These are phyloP conservation scores for Halcyon badia DNA, from an alignment of 2,797 vertebrate species.

Conservation along the genomic window DNA sequence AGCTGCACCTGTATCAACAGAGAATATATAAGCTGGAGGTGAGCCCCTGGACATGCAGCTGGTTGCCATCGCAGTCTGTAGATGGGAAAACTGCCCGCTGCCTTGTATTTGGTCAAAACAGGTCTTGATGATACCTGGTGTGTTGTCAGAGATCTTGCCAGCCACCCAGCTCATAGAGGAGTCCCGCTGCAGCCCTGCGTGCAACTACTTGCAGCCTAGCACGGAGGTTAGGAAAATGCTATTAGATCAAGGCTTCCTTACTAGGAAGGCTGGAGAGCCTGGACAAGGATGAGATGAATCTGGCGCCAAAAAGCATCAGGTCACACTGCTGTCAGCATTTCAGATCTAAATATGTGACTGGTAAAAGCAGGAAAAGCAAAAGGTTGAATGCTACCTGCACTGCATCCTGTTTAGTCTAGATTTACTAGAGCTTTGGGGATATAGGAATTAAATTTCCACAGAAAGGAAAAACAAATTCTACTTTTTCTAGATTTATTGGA, in stretches of 20 bases:
- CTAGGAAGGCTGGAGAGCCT: not conserved
- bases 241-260: not conserved
- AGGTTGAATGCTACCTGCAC: not conserved
- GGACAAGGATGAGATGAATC: not conserved
- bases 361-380: not conserved
- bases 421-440: not conserved
- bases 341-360: not conserved
- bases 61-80: not conserved
- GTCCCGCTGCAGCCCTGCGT: accelerated
- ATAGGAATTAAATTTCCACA: not conserved
- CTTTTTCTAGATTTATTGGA: not conserved
- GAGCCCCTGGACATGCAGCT: accelerated
- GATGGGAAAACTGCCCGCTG: not conserved
- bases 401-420: not conserved
- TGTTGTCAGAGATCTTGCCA: not conserved
- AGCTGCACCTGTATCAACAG: slow-evolving; percentile 30
- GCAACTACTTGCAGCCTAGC: not conserved
- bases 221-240: not conserved
- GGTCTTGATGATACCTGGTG: not conserved
- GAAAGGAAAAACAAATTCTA: not conserved
- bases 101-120: accelerated
- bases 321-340: not conserved
- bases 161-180: not conserved
- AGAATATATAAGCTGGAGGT: not conserved
- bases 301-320: not conserved